These are phyloP conservation scores for Zosterops pallidus DNA, from an alignment of 2,113 vertebrate species.

Conservation along the genomic window DNA sequence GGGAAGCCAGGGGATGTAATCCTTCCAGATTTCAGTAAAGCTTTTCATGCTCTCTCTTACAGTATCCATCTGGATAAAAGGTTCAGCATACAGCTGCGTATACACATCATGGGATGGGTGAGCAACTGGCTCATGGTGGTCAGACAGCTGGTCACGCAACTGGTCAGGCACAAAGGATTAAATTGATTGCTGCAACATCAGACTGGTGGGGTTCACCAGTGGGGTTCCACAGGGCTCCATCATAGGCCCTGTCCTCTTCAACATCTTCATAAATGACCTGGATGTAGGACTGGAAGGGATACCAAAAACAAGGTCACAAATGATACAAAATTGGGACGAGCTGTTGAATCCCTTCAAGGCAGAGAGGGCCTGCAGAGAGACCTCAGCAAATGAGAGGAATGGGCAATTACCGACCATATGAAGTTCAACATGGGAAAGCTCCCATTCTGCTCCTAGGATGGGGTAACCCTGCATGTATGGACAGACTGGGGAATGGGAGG, in stretches of 20 bases:
- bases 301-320: neutral
- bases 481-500: neutral
- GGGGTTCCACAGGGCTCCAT: neutral
- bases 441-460: neutral
- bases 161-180: neutral
- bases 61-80: neutral
- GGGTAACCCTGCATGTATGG: neutral
- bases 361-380: neutral
- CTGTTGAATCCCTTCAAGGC: fast-evolving
- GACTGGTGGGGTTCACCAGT: neutral
- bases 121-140: neutral
- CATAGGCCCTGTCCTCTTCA: neutral
- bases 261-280: neutral
- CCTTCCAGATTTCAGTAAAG: neutral
- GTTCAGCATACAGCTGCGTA: neutral
- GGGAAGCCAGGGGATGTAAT: neutral
- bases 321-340: fast-evolving
- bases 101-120: neutral
- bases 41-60: fast-evolving
- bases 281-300: neutral
- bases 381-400: neutral
- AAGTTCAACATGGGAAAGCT: neutral
- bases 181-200: neutral
- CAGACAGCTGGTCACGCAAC: too few species aligned
- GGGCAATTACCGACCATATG: neutral